Percentiles rank a stretch among this genome's conserved stretches.
Evolutionary conservation across 2,888 invertebrate species (phyloP).

Genomic region (Lordiphosa andalusiaca): DNA sequence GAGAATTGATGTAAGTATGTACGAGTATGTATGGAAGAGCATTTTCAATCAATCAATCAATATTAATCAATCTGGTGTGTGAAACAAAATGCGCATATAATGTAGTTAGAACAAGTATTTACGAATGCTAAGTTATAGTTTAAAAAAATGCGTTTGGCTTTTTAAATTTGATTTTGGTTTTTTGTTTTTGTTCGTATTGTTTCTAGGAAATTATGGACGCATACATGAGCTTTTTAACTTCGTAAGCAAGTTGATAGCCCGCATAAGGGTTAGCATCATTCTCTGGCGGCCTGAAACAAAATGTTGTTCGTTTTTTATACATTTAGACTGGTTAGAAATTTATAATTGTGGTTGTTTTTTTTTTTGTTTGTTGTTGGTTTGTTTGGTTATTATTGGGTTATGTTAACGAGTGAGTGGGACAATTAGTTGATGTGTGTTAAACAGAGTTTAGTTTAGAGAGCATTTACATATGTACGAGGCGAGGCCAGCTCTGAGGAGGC

Average conservation of each 20-base stretch:
- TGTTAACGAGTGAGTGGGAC: constrained; percentile 42
- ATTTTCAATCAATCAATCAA: constrained; percentile 59
- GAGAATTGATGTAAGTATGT: constrained; percentile 36
- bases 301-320: constrained; percentile 76
- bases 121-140: constrained; percentile 68
- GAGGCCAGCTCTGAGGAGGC: constrained; percentile 11
- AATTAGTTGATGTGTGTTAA: constrained; percentile 50
- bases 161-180: constrained; percentile 22
- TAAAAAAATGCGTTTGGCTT: constrained; percentile 59
- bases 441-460: constrained; percentile 38
- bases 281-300: constrained; percentile 90
- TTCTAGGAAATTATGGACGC: constrained; percentile 82
- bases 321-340: constrained; percentile 54
- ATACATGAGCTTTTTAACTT: constrained; percentile 99
- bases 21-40: constrained; percentile 31
- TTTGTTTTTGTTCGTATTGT: constrained; percentile 41
- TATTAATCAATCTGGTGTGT: constrained; percentile 49
- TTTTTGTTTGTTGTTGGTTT: constrained; percentile 5
- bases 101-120: constrained; percentile 59
- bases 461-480: constrained; percentile 64
- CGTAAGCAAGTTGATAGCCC: constrained; percentile 99
- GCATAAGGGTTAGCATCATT: constrained; percentile 96
- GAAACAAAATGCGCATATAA: constrained; percentile 67
- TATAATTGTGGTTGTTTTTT: constrained; percentile 29
- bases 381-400: constrained; percentile 23